Conservation (phyloP, 2,113 vertebrate species). For the Odontesthes bonariensis region DNA sequence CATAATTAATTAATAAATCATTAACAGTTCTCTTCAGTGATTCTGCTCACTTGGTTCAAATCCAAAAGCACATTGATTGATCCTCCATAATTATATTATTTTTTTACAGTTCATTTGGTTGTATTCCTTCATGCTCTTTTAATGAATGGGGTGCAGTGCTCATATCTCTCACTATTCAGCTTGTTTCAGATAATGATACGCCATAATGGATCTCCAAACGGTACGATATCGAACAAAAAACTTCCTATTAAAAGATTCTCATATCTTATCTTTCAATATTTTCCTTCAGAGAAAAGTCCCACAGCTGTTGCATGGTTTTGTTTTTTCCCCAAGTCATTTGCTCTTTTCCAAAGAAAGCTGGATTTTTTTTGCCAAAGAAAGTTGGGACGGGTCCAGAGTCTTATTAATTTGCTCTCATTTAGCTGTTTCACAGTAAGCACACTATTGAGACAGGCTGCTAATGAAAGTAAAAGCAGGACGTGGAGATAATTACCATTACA, state of each 20-base stretch:
- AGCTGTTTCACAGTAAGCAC: constrained; percentile 49
- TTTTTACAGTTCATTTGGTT: background rate
- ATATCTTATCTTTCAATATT: constrained; percentile 4
- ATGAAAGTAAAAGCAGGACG: constrained; percentile 76
- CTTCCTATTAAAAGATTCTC: constrained; percentile 25
- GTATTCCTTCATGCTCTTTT: constrained; percentile 21
- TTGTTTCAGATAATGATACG: constrained; percentile 24
- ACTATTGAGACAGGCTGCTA: constrained; percentile 57
- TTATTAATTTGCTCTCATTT: constrained; percentile 67
- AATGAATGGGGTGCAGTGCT: constrained; percentile 21
- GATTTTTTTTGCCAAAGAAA: constrained; percentile 16
- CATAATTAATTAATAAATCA: too few species aligned
- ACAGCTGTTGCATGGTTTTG: constrained; percentile 2
- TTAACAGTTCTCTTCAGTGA: background rate
- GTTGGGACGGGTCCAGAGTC: constrained; percentile 54
- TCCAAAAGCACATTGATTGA: background rate
- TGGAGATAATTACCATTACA: constrained; percentile 74
- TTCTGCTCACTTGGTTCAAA: constrained; percentile 8
- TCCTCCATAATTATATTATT: constrained; percentile 15
- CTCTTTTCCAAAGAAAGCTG: constrained; percentile 32
- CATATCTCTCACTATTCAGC: background rate
- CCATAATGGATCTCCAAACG: constrained; percentile 2
- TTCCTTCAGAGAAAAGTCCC: constrained; percentile 1
- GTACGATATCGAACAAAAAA: constrained; percentile 3
- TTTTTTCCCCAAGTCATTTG: background rate